Percentiles rank a stretch among this genome's conserved stretches.
Conservation (phyloP, 2,888 invertebrate species). For the Amphipoea oculea region DNA sequence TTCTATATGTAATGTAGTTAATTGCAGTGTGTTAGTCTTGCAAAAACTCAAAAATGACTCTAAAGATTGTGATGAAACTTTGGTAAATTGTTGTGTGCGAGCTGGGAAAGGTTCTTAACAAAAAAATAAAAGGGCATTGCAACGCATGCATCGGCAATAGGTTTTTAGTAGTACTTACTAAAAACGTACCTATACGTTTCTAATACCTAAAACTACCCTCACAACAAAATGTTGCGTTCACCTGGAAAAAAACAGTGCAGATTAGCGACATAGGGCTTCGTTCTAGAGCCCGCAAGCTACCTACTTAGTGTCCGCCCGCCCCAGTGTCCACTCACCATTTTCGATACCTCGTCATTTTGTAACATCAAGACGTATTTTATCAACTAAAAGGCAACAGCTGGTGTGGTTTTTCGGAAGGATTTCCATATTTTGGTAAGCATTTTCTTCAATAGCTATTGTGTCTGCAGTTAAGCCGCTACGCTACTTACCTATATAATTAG, state of each 20-base stretch:
- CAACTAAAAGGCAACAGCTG: constrained; percentile 14
- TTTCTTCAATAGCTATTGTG: neutral
- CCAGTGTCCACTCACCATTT: constrained; percentile 70
- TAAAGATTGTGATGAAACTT: neutral
- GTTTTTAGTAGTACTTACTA: neutral
- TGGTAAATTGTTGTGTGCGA: neutral
- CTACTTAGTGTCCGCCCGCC: constrained; percentile 76
- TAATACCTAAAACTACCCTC: neutral
- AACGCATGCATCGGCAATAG: neutral
- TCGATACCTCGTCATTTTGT: constrained; percentile 45
- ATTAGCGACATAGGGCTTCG: constrained; percentile 85
- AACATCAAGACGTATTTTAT: constrained; percentile 29
- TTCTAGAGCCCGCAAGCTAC: constrained; percentile 73
- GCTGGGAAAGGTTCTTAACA: too few species aligned
- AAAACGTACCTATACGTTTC: neutral
- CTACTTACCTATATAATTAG: neutral
- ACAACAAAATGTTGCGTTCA: constrained; percentile 71
- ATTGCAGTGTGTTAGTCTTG: neutral
- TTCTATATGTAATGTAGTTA: neutral
- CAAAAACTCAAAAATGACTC: neutral
- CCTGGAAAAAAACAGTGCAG: constrained; percentile 82
- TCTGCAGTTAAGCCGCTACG: neutral
- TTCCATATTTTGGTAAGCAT: constrained; percentile 46
- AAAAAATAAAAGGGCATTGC: neutral
- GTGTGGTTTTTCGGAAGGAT: constrained; percentile 16